Percentiles rank a stretch among this genome's conserved stretches.
phyloP scores from a whole-genome alignment of 1,140 invertebrate genomes.

The Drosophila ercepeae region DNA sequence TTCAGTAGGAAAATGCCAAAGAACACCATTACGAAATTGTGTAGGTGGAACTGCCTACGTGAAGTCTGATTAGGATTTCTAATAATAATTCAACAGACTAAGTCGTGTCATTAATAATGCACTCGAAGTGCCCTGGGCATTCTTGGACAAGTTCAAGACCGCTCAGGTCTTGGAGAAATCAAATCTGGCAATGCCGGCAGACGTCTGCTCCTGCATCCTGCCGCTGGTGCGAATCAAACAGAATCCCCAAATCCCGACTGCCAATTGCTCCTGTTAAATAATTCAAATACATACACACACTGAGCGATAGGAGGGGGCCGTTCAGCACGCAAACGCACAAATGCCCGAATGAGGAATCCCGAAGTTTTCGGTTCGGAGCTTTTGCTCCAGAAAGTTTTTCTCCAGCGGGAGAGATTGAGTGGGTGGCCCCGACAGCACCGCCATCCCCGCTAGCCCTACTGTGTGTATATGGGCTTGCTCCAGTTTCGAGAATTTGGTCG shows the following conservation, averaged over 20 bases:
- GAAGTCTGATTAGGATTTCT: too few species aligned
- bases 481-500: conserved; percentile 51
- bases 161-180: conserved; percentile 12
- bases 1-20: too few species aligned
- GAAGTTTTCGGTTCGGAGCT: conserved; percentile 59
- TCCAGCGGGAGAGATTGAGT: conserved; percentile 41
- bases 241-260: conserved; percentile 75
- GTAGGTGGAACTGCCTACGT: too few species aligned
- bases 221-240: conserved; percentile 49
- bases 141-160: conserved; percentile 65
- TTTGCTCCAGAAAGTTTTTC: conserved; percentile 65
- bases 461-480: conserved; percentile 57
- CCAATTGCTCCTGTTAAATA: conserved; percentile 72
- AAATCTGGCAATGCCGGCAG: conserved; percentile 66
- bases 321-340: conserved; percentile 18
- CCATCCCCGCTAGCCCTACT: conserved; percentile 10
- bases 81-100: too few species aligned
- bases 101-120: conserved; percentile 25
- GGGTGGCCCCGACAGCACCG: too few species aligned
- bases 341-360: too few species aligned
- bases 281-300: conserved; percentile 57
- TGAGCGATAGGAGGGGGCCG: not conserved
- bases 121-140: conserved; percentile 8
- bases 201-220: conserved; percentile 19
- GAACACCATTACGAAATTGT: too few species aligned